These are phyloP conservation scores for Melinopterus prodromus DNA, from an alignment of 2,888 invertebrate genomes.

Conservation along the genomic window DNA sequence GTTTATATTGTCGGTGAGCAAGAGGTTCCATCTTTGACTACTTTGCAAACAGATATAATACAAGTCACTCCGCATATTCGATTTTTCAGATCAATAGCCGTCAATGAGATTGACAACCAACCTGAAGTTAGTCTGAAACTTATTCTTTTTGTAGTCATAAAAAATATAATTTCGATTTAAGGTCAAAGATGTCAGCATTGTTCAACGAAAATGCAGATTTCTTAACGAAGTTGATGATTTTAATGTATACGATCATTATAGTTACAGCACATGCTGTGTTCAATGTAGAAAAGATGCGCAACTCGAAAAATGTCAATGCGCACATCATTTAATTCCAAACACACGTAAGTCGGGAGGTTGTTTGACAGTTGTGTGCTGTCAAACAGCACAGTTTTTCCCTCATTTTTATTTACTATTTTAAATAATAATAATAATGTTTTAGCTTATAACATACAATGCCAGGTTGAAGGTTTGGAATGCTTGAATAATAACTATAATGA, in stretches of 20 bases:
- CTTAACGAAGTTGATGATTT: constrained; percentile 69
- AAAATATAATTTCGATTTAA: constrained; percentile 42
- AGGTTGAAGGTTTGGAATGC: constrained; percentile 72
- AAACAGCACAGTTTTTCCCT: not conserved
- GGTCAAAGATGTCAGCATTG: constrained; percentile 66
- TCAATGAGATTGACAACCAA: constrained; percentile 73
- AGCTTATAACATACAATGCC: constrained; percentile 58
- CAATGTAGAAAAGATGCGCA: constrained; percentile 74
- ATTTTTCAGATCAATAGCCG: constrained; percentile 57
- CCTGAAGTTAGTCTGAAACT: constrained; percentile 59
- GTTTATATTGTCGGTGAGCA: constrained; percentile 71
- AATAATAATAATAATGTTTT: not conserved
- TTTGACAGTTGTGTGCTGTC: not conserved
- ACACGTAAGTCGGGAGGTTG: constrained; percentile 59
- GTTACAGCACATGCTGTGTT: constrained; percentile 77
- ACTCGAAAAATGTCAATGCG: constrained; percentile 69
- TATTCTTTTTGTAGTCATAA: constrained; percentile 30
- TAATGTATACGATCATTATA: constrained; percentile 72
- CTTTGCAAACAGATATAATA: constrained; percentile 69
- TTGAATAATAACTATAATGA: constrained; percentile 68
- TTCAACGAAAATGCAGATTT: constrained; percentile 77
- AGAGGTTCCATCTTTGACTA: constrained; percentile 75
- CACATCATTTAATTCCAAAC: constrained; percentile 74
- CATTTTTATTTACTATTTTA: not conserved
- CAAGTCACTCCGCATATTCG: constrained; percentile 67